A percentile compares a stretch with the other conserved stretches of the same genome.
Evolutionary conservation across 2,797 vertebrate genomes (phyloP).

Genomic region (Tenualosa thibaudeaui): DNA sequence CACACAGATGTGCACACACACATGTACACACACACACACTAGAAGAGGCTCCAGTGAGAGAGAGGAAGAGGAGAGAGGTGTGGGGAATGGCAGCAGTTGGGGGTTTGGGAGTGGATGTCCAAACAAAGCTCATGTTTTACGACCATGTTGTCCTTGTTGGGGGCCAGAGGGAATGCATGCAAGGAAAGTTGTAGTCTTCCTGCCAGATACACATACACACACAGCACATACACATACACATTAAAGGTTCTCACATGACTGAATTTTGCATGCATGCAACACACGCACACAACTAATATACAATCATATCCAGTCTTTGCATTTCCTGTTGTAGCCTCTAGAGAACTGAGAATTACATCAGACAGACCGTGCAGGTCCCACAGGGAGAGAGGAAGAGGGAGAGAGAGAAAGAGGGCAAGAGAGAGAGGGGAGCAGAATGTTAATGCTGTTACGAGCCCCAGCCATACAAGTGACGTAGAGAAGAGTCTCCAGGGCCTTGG

Average conservation of each 20-base stretch:
- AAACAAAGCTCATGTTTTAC: conserved; percentile 39
- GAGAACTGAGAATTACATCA: neutral
- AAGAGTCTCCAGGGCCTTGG: neutral
- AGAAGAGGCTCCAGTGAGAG: neutral
- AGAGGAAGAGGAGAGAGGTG: neutral
- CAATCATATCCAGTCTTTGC: neutral
- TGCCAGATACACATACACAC: conserved; percentile 24
- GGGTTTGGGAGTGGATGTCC: neutral
- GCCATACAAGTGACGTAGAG: neutral
- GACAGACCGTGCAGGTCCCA: neutral
- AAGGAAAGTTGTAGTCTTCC: neutral
- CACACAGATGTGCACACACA: too few species aligned
- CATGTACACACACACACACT: too few species aligned
- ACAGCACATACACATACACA: neutral
- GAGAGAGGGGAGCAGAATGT: neutral
- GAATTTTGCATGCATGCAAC: neutral
- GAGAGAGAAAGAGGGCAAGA: neutral
- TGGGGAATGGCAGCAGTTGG: conserved; percentile 27
- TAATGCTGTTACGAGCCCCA: neutral
- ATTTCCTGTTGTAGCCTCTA: neutral
- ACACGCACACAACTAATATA: neutral
- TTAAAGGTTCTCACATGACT: neutral
- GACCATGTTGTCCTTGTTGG: conserved; percentile 32
- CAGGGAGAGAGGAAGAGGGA: neutral
- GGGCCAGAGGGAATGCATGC: conserved; percentile 25